Conservation (phyloP, 2,888 invertebrate species). For the Diaphora mendica region DNA sequence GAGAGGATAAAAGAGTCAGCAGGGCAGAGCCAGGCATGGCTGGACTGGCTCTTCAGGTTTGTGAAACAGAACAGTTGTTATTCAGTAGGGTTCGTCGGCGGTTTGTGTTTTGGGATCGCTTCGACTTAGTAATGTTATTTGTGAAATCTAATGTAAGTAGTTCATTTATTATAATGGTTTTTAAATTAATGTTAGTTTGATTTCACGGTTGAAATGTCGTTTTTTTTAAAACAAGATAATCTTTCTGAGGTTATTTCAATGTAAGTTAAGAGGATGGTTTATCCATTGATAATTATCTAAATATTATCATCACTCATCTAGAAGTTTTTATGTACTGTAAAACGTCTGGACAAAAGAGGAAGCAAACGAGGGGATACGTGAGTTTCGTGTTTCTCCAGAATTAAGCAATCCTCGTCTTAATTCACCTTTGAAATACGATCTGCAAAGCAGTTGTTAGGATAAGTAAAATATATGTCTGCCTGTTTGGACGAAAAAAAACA, state of each 20-base stretch:
- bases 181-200: background rate
- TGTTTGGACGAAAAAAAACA: too few species aligned
- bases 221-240: background rate
- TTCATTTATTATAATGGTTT: constrained; percentile 2
- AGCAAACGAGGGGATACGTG: too few species aligned
- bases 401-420: too few species aligned
- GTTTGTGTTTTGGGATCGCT: constrained; percentile 94
- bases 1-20: constrained; percentile 91
- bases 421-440: too few species aligned
- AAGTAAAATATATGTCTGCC: too few species aligned
- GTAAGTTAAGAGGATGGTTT: too few species aligned
- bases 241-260: background rate
- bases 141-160: constrained; percentile 16
- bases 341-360: too few species aligned
- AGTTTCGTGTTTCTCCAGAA: too few species aligned
- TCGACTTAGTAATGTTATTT: constrained; percentile 68
- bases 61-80: constrained; percentile 89
- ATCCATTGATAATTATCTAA: background rate
- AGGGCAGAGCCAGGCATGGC: constrained; percentile 90
- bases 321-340: background rate
- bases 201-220: background rate
- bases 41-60: constrained; percentile 89
- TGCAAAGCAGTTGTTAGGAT: too few species aligned
- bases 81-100: constrained; percentile 93
- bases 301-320: background rate